Evolutionary conservation across 2,888 invertebrate genomes (phyloP), one percentile per base, ranked within the genome.

Genomic region (Aleiodes testaceus): DNA sequence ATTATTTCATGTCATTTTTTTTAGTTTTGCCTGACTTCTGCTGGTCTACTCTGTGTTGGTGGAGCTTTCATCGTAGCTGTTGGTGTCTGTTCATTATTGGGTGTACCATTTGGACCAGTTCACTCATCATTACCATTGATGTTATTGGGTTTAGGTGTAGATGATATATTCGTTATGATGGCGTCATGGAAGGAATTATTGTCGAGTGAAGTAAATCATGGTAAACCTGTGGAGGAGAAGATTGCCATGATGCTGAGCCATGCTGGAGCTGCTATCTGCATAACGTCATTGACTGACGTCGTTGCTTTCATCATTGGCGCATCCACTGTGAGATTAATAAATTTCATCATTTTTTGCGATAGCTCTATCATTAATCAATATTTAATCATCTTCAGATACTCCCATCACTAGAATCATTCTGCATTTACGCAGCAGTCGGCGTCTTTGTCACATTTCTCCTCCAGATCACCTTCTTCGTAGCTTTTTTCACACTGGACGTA

Each of bases 121-220:
- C 95, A 96, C 85, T 92, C 93, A 9, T 93, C 95, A 12, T 87
- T 95, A 73, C 95, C 95, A 5, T 95, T 96, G 87, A 89, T 96
- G 71, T 85, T 96, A 14, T 92, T 95, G 91, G 95, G 95, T 74
- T 90, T 94, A 75, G 93, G 93, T 44, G 92, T 95, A 22, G 95
- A 95, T 80, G 95, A 96, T 82, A 94, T 95, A 91, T 95, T 96
- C 87, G 94, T 96, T 0, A 93, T 95, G 88, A 91, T 93, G 88
- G 92, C 93, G 18, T 92, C 93, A 82, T 94, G 93, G 93, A 91
- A 92, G 74, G 92, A 93, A 81, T 79, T 89, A 70, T 84, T 92
- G 12, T 87, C 91, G 9, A 86, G 88, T 49, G 88, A 90, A 63
- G 89, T 90, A 75, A 88, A 89, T 77, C 86, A 88, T 59, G 87